Conservation (phyloP, 30 jellyfish, hydroid and myxozoan species). For the Hydra vulgaris region DNA sequence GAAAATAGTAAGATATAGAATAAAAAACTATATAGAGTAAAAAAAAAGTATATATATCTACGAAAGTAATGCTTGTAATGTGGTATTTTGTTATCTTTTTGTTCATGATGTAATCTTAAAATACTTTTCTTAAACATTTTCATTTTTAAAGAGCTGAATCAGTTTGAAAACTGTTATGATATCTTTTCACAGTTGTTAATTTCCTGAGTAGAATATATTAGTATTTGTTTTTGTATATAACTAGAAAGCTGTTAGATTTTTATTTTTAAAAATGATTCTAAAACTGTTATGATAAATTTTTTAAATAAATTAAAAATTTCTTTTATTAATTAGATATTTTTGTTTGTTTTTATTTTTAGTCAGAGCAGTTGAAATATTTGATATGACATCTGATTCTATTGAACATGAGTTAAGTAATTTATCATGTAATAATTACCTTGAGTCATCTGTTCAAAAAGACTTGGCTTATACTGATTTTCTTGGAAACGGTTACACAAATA, state of each 20-base stretch:
- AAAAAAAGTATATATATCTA: too few relatives aligned
- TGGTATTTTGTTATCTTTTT: too few relatives aligned
- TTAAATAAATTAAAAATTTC: too few relatives aligned
- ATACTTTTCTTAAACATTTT: neutral
- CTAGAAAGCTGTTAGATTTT: neutral
- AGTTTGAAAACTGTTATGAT: neutral
- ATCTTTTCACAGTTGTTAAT: neutral
- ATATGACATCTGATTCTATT: neutral
- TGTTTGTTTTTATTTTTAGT: too few relatives aligned
- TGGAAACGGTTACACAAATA: neutral
- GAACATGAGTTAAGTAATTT: neutral
- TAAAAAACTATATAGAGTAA: too few relatives aligned
- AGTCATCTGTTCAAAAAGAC: neutral
- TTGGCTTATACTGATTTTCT: neutral
- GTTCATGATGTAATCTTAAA: neutral
- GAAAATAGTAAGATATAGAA: too few relatives aligned
- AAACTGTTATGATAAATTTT: too few relatives aligned
- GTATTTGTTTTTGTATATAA: neutral
- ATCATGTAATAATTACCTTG: neutral
- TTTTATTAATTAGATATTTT: neutral
- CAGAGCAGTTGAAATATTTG: neutral
- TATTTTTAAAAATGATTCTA: too few relatives aligned
- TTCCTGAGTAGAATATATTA: neutral
- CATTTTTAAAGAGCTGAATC: neutral
- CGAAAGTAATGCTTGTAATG: too few relatives aligned